Conservation (phyloP, 2,888 invertebrate species). For the Spodoptera picta region DNA sequence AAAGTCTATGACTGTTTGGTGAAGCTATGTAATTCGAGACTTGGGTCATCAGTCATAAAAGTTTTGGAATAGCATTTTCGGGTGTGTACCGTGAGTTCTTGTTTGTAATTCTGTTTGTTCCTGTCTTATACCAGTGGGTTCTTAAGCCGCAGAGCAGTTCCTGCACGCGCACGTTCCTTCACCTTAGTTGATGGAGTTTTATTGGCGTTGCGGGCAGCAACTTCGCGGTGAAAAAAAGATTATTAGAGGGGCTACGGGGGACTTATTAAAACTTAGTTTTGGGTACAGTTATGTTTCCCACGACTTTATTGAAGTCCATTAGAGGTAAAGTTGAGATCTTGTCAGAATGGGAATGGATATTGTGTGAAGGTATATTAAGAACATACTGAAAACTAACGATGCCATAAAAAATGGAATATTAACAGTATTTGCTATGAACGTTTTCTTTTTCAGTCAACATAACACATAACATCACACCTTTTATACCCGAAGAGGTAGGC, state of each 20-base stretch:
- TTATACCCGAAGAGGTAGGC: too few relatives aligned
- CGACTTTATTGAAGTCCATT: conserved; percentile 43
- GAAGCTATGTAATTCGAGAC: conserved; percentile 30
- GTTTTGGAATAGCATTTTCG: conserved; percentile 7
- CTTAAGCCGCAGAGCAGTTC: conserved; percentile 48
- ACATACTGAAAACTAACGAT: too few relatives aligned
- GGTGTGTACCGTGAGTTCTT: background rate
- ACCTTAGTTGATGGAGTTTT: conserved; percentile 75
- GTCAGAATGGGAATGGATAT: too few relatives aligned
- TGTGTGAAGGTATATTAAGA: too few relatives aligned
- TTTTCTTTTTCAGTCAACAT: too few relatives aligned
- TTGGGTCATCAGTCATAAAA: conserved; percentile 37
- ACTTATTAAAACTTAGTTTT: conserved; percentile 73
- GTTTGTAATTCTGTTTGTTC: conserved; percentile 39
- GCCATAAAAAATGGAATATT: too few relatives aligned
- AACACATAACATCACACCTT: too few relatives aligned
- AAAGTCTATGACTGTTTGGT: conserved; percentile 24
- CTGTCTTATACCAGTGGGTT: conserved; percentile 26
- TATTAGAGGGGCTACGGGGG: conserved; percentile 65
- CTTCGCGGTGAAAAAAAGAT: conserved; percentile 72
- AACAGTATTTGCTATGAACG: too few relatives aligned
- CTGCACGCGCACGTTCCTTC: conserved; percentile 56
- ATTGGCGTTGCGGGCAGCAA: conserved; percentile 75
- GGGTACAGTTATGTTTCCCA: conserved; percentile 33
- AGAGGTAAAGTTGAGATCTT: conserved; percentile 24